Percentiles rank a stretch among this genome's conserved stretches.
Evolutionary conservation across 2,113 vertebrate species (phyloP).

Genomic region (Grallaria varia): DNA sequence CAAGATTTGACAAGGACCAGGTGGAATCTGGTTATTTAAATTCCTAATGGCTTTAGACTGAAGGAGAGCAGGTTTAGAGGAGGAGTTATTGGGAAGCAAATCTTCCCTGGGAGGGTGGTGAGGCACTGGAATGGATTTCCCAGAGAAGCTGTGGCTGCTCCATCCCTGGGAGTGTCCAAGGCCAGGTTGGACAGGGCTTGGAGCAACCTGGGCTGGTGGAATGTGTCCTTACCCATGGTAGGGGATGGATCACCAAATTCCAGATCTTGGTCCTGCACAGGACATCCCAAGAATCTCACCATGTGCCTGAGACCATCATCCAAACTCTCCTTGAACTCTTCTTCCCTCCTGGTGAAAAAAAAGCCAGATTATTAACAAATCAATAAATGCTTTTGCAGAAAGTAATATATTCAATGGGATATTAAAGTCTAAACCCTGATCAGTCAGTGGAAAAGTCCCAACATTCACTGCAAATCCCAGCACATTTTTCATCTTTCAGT

Average conservation of each 20-base stretch:
- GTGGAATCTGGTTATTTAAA: not conserved
- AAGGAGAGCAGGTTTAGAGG: not conserved
- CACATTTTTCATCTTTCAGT: not conserved
- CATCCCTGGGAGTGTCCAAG: not conserved
- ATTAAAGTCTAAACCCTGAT: not conserved
- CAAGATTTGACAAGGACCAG: not conserved
- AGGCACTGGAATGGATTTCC: not conserved
- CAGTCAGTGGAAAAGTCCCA: not conserved
- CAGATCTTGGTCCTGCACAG: not conserved
- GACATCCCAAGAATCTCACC: not conserved
- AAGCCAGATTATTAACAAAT: not conserved
- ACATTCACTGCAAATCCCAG: not conserved
- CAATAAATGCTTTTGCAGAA: not conserved
- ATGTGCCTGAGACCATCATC: not conserved
- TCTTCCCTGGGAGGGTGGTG: not conserved
- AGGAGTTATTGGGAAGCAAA: not conserved
- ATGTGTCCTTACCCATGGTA: not conserved
- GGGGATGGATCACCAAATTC: not conserved
- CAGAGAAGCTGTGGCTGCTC: not conserved
- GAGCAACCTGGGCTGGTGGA: not conserved
- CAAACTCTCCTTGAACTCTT: not conserved
- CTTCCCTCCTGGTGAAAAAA: not conserved
- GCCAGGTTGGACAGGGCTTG: rapidly evolving
- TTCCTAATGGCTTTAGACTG: not conserved
- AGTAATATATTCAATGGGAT: not conserved